Base-by-base conservation (phyloP, 2,888 invertebrate species). In the Megamerina dolium region DNA sequence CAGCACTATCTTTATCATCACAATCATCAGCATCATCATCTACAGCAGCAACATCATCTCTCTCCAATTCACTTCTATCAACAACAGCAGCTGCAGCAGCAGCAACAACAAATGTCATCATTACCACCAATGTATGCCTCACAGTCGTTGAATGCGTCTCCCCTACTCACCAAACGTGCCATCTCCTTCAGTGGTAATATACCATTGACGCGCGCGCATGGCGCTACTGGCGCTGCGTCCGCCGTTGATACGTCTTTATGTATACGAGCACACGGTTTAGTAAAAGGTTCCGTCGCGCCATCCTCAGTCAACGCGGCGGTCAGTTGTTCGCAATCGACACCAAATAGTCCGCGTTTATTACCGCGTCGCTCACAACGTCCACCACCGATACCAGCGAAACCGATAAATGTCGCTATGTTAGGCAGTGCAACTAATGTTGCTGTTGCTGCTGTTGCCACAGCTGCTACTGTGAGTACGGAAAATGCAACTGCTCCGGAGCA, bases 341-440 rank as follows among this genome's bases (percentile, higher is more conserved):
- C 85, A 37, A 84, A 81, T 60, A 85, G 85, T 61, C 86, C 85
- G 18, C 75, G 84, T 48, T 72, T 85, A 50, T 64, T 85, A 74
- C 81, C 81, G 37, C 75, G 80, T 45, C 70, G 78, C 55, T 66
- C 74, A 56, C 75, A 77, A 43, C 64, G 66, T 21, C 65, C 68
- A 23, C 68, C 73, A 35, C 64, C 70, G n/a, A 63, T 69, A 54
- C 64, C 68, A 13, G 61, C 67, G 18, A 60, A 66, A 50, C 61
- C 65, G 3, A 51, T 18, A 16, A n/a, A 10, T 13, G 37, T 13
- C 9, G 13, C 12, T 27, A 13, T 31, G 6, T 8, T 10, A 10
- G 27, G 23, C 6, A 23, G 23, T 23, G 23, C 10, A 8, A 8
- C 23, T 23, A 8, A 10, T 13, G 40, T 31, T 16, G 30, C 4